These are phyloP conservation scores for Aplysia californica DNA, from an alignment of 1,140 invertebrate species.

Conservation along the genomic window DNA sequence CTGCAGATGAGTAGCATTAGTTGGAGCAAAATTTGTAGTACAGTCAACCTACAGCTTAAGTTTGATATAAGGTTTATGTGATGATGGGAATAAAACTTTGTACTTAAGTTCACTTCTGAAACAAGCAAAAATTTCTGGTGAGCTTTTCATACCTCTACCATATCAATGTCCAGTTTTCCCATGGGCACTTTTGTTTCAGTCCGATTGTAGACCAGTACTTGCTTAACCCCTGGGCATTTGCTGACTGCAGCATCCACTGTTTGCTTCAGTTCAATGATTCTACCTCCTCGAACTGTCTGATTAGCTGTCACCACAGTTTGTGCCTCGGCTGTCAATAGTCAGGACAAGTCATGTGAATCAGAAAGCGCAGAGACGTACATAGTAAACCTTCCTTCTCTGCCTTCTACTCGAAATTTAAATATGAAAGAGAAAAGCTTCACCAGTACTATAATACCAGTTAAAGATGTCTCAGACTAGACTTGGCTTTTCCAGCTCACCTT, in stretches of 20 bases:
- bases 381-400: too few species aligned
- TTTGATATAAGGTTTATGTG: not conserved
- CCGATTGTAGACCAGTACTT: slow-evolving; percentile 69
- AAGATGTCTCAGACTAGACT: not conserved
- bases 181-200: slow-evolving; percentile 62
- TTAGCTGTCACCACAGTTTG: slow-evolving; percentile 71
- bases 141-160: slow-evolving; percentile 58
- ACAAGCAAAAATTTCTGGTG: not conserved
- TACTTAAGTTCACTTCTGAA: not conserved
- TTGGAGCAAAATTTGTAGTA: not conserved
- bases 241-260: slow-evolving; percentile 70
- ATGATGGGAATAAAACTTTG: not conserved
- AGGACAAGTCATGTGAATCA: too few species aligned
- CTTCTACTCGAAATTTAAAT: not conserved
- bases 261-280: slow-evolving; percentile 69
- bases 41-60: not conserved
- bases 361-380: not conserved
- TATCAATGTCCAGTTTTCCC: slow-evolving; percentile 56
- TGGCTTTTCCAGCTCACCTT: not conserved
- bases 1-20: not conserved
- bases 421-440: not conserved
- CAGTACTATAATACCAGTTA: not conserved
- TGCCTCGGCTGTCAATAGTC: slow-evolving; percentile 67
- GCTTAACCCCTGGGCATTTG: slow-evolving; percentile 64
- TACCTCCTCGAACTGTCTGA: slow-evolving; percentile 70